Percentiles rank a stretch among this genome's conserved stretches.
phyloP scores from a whole-genome alignment of 2,113 vertebrate genomes.

The Pogona vitticeps region DNA sequence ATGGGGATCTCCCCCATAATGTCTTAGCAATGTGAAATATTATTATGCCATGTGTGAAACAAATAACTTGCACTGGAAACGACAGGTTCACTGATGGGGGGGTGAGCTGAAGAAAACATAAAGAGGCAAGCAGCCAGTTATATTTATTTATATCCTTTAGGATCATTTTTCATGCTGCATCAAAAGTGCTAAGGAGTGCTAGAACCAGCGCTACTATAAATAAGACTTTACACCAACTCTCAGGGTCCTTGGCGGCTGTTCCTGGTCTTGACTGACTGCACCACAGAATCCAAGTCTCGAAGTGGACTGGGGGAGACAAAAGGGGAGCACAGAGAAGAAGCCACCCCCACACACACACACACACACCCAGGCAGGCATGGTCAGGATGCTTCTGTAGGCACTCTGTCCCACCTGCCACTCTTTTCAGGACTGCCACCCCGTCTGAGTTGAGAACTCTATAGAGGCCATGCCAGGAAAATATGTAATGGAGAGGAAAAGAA shows the following conservation, averaged over 20 bases:
- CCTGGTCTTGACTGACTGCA: not conserved
- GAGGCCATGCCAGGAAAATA: too few species aligned
- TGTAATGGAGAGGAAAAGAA: not conserved
- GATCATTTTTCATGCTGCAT: conserved; percentile 29
- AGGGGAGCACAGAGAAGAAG: too few species aligned
- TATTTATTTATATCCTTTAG: conserved; percentile 33
- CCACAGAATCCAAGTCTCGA: not conserved
- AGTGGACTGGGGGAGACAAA: too few species aligned
- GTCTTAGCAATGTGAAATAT: not conserved
- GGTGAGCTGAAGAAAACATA: not conserved
- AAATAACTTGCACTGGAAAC: not conserved
- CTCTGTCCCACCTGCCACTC: not conserved
- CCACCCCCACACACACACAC: too few species aligned
- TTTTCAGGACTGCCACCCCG: too few species aligned
- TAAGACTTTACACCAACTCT: conserved; percentile 23
- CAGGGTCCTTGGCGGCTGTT: not conserved
- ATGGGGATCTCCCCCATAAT: not conserved
- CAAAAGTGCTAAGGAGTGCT: not conserved
- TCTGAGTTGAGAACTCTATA: not conserved
- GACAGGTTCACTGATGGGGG: not conserved
- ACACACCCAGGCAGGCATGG: too few species aligned
- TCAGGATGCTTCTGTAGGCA: not conserved
- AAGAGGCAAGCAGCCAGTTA: not conserved
- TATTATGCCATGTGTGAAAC: conserved; percentile 5
- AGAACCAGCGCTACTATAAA: conserved; percentile 22